Evolutionary conservation across 2,113 vertebrate genomes (phyloP).

Genomic region (Sceloporus undulatus): DNA sequence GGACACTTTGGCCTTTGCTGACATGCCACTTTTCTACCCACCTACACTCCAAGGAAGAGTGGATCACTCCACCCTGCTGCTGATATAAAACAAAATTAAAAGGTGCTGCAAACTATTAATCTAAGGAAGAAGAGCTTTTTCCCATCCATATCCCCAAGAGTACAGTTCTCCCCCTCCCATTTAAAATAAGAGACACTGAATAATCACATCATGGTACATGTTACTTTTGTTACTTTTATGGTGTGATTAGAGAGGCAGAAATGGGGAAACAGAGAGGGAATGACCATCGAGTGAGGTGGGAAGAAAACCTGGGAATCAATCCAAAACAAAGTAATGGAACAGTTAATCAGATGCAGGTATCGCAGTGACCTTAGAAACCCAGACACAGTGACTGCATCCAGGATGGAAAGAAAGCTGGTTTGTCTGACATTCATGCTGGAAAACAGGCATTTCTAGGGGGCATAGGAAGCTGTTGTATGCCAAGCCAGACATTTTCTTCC

Average conservation of each 20-base stretch:
- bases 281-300: no score
- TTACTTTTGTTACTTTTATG: background rate
- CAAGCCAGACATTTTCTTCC: background rate
- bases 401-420: background rate
- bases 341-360: constrained; percentile 8
- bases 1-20: background rate
- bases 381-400: background rate
- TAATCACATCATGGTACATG: background rate
- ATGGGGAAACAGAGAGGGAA: background rate
- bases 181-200: background rate
- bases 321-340: constrained; percentile 17
- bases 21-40: background rate
- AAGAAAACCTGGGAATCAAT: background rate
- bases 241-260: background rate
- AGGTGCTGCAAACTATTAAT: background rate
- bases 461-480: background rate
- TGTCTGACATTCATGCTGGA: background rate
- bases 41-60: no score
- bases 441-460: background rate
- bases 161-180: background rate
- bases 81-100: background rate
- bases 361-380: background rate
- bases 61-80: background rate
- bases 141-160: background rate
- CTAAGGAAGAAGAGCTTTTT: background rate